These are phyloP conservation scores for Macrostomum lignano DNA, from an alignment of 1,140 invertebrate species.

Conservation along the genomic window DNA sequence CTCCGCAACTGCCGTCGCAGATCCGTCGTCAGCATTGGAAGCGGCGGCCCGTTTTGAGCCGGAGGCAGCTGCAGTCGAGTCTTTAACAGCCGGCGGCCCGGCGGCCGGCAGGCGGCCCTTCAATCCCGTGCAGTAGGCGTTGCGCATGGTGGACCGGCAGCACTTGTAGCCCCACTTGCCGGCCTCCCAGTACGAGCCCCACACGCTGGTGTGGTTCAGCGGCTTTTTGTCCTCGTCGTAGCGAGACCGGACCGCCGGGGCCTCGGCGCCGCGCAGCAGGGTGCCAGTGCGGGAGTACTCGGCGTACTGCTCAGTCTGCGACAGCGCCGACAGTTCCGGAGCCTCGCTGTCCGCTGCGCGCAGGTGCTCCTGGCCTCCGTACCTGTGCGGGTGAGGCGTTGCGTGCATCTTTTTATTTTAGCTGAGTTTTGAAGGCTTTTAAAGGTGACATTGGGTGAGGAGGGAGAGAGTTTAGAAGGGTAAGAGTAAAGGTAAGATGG, in stretches of 20 bases:
- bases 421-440: too few relatives aligned
- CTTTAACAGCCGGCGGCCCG: not conserved
- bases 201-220: conserved; percentile 72
- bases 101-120: not conserved
- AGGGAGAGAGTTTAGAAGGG: too few relatives aligned
- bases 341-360: too few relatives aligned
- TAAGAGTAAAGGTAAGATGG: too few relatives aligned
- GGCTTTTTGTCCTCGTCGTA: conserved; percentile 78
- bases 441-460: too few relatives aligned
- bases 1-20: not conserved
- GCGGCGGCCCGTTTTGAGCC: not conserved
- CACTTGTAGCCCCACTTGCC: conserved; percentile 83
- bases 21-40: not conserved
- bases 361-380: conserved; percentile 69
- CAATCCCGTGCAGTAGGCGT: conserved; percentile 40
- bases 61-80: not conserved
- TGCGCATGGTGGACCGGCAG: conserved; percentile 68
- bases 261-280: conserved; percentile 52
- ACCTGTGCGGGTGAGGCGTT: conserved; percentile 41
- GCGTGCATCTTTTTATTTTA: not conserved
- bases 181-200: conserved; percentile 72
- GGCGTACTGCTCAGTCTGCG: conserved; percentile 76
- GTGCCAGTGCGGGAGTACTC: conserved; percentile 80
- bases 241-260: conserved; percentile 48
- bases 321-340: too few relatives aligned